Evolutionary conservation across 2,888 invertebrate genomes (phyloP).

Genomic region (Sylvicola cinctus): DNA sequence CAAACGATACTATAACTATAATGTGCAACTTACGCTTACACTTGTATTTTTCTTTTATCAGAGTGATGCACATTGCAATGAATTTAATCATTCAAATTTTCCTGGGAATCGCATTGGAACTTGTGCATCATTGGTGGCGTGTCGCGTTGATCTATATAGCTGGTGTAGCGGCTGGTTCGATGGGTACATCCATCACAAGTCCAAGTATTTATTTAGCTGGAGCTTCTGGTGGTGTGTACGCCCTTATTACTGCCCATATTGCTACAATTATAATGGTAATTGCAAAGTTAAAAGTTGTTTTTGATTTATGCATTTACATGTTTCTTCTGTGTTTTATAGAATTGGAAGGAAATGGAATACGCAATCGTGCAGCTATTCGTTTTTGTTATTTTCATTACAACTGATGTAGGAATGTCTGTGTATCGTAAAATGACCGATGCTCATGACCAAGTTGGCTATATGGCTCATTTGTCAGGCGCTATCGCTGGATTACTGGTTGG

Average conservation of each 20-base stretch:
- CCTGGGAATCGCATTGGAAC: conserved; percentile 83
- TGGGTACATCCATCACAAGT: conserved; percentile 62
- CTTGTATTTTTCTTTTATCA: conserved; percentile 11
- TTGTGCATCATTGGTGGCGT: conserved; percentile 93
- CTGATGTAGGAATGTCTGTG: conserved; percentile 78
- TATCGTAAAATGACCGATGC: conserved; percentile 60
- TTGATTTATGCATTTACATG: too few relatives aligned
- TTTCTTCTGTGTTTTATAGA: too few relatives aligned
- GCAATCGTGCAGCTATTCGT: conserved; percentile 67
- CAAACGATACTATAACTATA: too few relatives aligned
- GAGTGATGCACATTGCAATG: conserved; percentile 68
- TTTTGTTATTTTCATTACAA: conserved; percentile 56
- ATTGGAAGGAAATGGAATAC: conserved; percentile 94
- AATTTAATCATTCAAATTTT: conserved; percentile 83
- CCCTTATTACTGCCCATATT: conserved; percentile 80
- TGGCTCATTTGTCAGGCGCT: conserved; percentile 85
- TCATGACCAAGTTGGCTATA: conserved; percentile 71
- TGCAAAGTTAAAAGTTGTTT: neutral
- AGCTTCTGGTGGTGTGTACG: conserved; percentile 90
- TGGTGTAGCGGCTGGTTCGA: conserved; percentile 67
- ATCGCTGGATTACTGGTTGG: conserved; percentile 66
- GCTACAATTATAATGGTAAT: conserved; percentile 64
- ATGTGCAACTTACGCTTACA: too few relatives aligned
- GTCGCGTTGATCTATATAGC: conserved; percentile 64
- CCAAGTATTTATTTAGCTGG: conserved; percentile 70